Base-by-base conservation (phyloP, 2,888 invertebrate genomes). In the Harpalus rufipes region DNA sequence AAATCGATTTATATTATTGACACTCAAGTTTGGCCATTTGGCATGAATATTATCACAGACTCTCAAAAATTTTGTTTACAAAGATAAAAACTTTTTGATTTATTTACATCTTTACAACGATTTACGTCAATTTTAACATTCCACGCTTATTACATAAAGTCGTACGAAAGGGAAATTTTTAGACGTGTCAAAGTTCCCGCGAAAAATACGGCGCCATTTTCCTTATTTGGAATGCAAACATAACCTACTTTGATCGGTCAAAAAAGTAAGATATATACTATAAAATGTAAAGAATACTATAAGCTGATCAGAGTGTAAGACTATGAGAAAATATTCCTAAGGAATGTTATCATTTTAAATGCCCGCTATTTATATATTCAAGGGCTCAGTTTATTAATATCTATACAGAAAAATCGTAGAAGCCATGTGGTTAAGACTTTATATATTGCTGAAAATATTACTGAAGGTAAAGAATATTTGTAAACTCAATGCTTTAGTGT, bases 51-150 rank as follows among this genome's bases (percentile, higher is more conserved):
- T 74, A 74, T 18, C 72, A 44, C 5, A 74, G n/a, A 7, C 72
- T 74, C 18, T 16, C 72, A 74, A 74, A 74, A 74, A 74, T 74
- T 41, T 74, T 74, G 72, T 74, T 74, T 74, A 74, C 72, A 41
- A 74, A 74, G 14, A 74, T 74, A 74, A 74, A 74, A 74, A 74
- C 12, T 72, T 39, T 39, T 39, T 39, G 41, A 72, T 72, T 72
- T 72, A 72, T 72, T 72, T 72, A 68, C 68, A 72, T 41, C 68
- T 74, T 25, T 18, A 74, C 51, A 74, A 44, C 18, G 44, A 44
- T 16, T 16, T 74, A 18, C 72, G 72, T 74, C 72, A 74, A 44
- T 44, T 74, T 44, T 51, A 2, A 51, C 44, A 51, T 51, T 51
- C 44, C 44, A 12, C 44, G 0, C 44, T 12, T 12, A 4, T 51